phyloP scores from a whole-genome alignment of 2,113 vertebrate species.

The Pagrus major region DNA sequence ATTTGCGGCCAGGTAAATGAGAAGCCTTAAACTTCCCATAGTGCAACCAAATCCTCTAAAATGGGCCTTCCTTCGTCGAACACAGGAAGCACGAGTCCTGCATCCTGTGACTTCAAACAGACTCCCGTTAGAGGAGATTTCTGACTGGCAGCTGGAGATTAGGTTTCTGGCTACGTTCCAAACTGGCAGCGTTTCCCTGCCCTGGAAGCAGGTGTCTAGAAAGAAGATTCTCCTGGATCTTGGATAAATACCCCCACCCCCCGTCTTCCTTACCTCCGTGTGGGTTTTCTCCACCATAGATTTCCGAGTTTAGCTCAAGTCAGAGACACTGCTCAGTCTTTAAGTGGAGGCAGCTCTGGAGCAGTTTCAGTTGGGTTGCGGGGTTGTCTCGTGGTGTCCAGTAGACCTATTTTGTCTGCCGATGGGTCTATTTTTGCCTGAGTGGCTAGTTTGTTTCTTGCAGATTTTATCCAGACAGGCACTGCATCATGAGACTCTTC shows the following conservation, averaged over 20 bases:
- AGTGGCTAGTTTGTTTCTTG: slow-evolving; percentile 58
- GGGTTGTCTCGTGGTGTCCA: slow-evolving; percentile 69
- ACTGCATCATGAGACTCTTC: slow-evolving; percentile 32
- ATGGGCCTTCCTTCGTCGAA: slow-evolving; percentile 16
- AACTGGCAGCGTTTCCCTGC: slow-evolving; percentile 13
- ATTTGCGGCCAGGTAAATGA: slow-evolving; percentile 31
- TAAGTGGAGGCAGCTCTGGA: slow-evolving; percentile 42
- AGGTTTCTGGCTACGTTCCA: slow-evolving; percentile 54
- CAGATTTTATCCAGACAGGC: slow-evolving; percentile 43
- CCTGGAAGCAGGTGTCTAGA: slow-evolving; percentile 41
- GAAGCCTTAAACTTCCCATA: slow-evolving; percentile 15
- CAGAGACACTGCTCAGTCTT: slow-evolving; percentile 26
- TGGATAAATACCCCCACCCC: neutral
- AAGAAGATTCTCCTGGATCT: slow-evolving; percentile 4
- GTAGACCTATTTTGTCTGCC: slow-evolving; percentile 63
- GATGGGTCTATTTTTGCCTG: slow-evolving; percentile 69
- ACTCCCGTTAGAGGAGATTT: slow-evolving; percentile 44
- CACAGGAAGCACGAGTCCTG: slow-evolving; percentile 1
- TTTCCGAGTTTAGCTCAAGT: slow-evolving; percentile 42
- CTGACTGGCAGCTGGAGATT: slow-evolving; percentile 41
- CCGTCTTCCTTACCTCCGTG: neutral
- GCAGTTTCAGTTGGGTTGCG: slow-evolving; percentile 55
- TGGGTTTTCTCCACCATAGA: neutral
- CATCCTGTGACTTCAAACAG: slow-evolving; percentile 56
- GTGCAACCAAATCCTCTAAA: slow-evolving; percentile 44